These are phyloP conservation scores for Nymphalis io DNA, from an alignment of 1,140 invertebrate genomes.

Conservation along the genomic window DNA sequence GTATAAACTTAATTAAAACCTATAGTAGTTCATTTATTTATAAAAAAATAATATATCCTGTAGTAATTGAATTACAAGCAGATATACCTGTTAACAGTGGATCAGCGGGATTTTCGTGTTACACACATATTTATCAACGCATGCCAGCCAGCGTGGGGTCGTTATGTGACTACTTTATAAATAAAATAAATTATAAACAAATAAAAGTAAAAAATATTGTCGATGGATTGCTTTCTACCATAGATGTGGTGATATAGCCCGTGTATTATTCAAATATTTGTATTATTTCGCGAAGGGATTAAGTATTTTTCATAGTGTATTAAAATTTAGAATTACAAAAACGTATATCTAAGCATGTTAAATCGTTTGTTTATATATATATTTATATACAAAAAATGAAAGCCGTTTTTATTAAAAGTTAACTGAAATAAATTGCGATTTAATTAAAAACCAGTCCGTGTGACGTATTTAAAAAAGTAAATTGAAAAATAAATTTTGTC, in stretches of 20 bases:
- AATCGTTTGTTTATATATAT: too few species aligned
- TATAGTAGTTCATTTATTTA: conserved; percentile 15
- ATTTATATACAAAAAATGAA: too few species aligned
- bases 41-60: conserved; percentile 6
- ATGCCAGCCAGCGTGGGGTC: conserved; percentile 30
- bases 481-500: background rate
- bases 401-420: too few species aligned
- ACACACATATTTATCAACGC: conserved; percentile 36
- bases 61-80: conserved; percentile 45
- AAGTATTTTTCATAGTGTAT: too few species aligned
- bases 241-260: background rate
- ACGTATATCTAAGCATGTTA: too few species aligned
- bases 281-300: too few species aligned
- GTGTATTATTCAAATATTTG: too few species aligned
- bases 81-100: conserved; percentile 34
- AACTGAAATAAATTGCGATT: too few species aligned
- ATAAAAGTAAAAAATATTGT: conserved; percentile 18
- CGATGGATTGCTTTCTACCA: conserved; percentile 11
- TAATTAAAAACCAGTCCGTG: too few species aligned
- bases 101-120: conserved; percentile 35
- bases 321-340: too few species aligned
- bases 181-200: conserved; percentile 34
- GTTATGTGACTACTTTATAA: conserved; percentile 33
- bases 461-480: background rate
- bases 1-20: conserved; percentile 12